phyloP scores from a whole-genome alignment of 2,113 vertebrate species.

The Loxodonta africana region DNA sequence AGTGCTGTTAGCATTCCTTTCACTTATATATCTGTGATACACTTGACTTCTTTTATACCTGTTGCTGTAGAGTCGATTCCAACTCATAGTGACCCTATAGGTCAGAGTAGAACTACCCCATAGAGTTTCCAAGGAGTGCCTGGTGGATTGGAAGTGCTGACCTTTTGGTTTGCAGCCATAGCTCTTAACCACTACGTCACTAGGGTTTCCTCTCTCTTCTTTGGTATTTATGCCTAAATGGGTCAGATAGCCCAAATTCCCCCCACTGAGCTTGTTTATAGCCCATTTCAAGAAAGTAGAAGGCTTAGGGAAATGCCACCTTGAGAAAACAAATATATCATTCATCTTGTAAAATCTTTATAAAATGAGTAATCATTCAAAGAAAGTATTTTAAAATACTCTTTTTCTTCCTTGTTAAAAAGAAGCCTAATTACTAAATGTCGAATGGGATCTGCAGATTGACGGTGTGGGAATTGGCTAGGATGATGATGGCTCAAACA shows the following conservation, averaged over 20 bases:
- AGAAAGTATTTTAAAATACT: slow-evolving; percentile 75
- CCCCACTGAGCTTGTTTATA: slow-evolving; percentile 21
- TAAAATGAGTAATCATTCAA: slow-evolving; percentile 67
- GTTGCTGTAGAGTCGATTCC: too few relatives aligned
- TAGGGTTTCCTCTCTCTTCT: background rate
- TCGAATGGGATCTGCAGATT: slow-evolving; percentile 64
- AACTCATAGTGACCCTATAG: too few relatives aligned
- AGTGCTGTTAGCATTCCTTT: background rate
- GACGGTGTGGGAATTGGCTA: slow-evolving; percentile 70
- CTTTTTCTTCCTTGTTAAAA: slow-evolving; percentile 66
- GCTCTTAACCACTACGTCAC: too few relatives aligned
- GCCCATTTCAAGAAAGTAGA: slow-evolving; percentile 42
- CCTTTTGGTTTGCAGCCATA: too few relatives aligned
- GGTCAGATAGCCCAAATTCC: background rate
- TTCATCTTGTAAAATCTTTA: slow-evolving; percentile 76
- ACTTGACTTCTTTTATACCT: background rate
- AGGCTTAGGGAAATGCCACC: slow-evolving; percentile 62
- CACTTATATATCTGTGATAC: background rate
- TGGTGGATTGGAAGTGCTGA: too few relatives aligned
- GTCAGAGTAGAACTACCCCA: too few relatives aligned
- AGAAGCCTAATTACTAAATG: slow-evolving; percentile 73
- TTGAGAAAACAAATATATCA: slow-evolving; percentile 64
- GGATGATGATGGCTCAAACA: slow-evolving; percentile 33
- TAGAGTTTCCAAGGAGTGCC: too few relatives aligned
- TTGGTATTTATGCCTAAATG: background rate